Conservation (phyloP, 2,797 vertebrate species). For the Staurois parvus region DNA sequence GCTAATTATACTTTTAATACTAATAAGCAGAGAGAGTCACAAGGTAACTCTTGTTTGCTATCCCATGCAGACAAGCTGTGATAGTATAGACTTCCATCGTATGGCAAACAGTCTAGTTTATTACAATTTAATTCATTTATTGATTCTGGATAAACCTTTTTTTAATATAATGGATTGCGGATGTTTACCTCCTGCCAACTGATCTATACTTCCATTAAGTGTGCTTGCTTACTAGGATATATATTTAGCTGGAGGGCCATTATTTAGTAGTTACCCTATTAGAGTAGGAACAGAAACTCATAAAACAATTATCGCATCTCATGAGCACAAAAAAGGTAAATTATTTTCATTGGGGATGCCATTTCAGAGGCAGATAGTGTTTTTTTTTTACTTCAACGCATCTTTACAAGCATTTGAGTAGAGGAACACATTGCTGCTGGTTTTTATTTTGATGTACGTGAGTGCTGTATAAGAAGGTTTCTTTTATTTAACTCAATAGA, state of each 20-base stretch:
- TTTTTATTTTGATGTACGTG: too few species aligned
- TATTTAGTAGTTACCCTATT: slow-evolving; percentile 24
- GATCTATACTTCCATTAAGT: slow-evolving; percentile 55
- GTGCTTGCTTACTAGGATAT: slow-evolving; percentile 42
- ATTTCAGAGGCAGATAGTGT: too few species aligned
- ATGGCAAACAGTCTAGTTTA: slow-evolving; percentile 30
- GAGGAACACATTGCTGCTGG: too few species aligned
- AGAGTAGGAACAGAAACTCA: slow-evolving; percentile 11
- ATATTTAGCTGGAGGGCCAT: slow-evolving; percentile 1
- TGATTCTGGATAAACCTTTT: slow-evolving; percentile 46
- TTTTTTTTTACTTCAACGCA: too few species aligned
- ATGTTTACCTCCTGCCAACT: slow-evolving; percentile 32
- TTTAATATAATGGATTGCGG: slow-evolving; percentile 47
- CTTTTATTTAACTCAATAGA: too few species aligned
- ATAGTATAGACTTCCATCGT: neutral
- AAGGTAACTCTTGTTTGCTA: neutral
- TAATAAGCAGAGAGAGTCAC: too few species aligned
- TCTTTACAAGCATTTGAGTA: too few species aligned
- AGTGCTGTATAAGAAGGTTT: too few species aligned
- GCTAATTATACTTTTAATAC: too few species aligned
- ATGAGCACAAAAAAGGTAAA: too few species aligned
- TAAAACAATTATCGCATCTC: slow-evolving; percentile 23
- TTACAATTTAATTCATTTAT: slow-evolving; percentile 47
- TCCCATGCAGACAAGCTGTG: neutral
- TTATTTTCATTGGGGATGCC: too few species aligned